Base-by-base conservation (phyloP, 2,113 vertebrate species). In the Triplophysa rosa region DNA sequence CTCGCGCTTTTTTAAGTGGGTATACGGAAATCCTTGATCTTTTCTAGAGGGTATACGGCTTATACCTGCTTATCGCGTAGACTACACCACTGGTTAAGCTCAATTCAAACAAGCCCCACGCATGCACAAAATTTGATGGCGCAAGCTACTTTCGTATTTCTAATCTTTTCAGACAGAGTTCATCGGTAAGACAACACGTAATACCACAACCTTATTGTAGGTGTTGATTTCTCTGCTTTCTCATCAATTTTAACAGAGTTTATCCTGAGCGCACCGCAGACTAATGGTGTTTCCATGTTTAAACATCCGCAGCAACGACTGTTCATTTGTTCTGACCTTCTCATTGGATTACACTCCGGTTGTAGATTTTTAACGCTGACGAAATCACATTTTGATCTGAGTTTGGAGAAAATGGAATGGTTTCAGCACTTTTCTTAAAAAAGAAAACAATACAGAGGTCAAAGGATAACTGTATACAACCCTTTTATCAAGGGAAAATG, bases 241-340 rank as follows among this genome's bases (percentile, higher is more conserved):
- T 72, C 52, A 29, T 29, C 67, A 47, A 23, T 49, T 78, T 72
- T 29, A 66, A 63, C 23, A 9, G 16, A 24, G 23, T 63, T 37
- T 13, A 9, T 23, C 56, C 26, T 69, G 17, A 63, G 16, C 40
- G 56, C n/a, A n/a, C 29, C 65, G 68, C 40, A 77, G 17, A 52
- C 63, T 40, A 64, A 29, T 78, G 76, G 64, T 42, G 40, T 82
- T 82, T 82, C 49, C 74, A 62, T 79, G 67, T 73, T 58, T 52
- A 37, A 67, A 54, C 37, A 40, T 21, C 17, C 24, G 62, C 21
- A 49, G 14, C 12, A 63, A 79, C 33, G 77, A 56, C 42, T 45
- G 8, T 2, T 12, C 42, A 24, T 14, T 37, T 47, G 59, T 37
- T 42, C 23, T 6, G 26, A n/a, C 7, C 61, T 58, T 63, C 68